These are phyloP conservation scores for Megalurothrips usitatus DNA, from an alignment of 2,888 invertebrate species.

Conservation along the genomic window DNA sequence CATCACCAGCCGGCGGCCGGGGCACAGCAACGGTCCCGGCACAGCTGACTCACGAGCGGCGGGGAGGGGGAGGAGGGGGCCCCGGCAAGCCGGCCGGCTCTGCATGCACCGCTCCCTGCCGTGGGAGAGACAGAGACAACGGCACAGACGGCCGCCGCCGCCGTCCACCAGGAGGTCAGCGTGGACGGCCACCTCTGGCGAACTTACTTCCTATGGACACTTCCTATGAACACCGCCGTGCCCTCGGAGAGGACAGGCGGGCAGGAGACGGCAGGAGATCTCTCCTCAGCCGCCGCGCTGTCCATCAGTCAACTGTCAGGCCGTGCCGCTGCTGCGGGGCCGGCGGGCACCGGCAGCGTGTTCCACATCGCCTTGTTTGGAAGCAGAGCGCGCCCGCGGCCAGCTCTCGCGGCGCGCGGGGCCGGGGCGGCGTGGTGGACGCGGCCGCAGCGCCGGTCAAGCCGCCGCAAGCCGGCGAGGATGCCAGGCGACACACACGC, in stretches of 20 bases:
- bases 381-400: not conserved
- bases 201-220: no score
- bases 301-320: constrained; percentile 16
- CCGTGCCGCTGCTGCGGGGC: not conserved
- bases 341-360: not conserved
- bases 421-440: not conserved
- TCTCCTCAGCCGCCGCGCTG: not conserved
- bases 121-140: not conserved
- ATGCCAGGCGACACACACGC: no score
- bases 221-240: not conserved
- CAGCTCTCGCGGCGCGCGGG: not conserved
- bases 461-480: no score
- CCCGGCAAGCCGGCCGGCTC: not conserved
- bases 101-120: no score
- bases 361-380: constrained; percentile 24
- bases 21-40: not conserved
- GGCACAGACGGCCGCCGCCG: no score
- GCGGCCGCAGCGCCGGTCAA: no score
- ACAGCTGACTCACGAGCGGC: not conserved
- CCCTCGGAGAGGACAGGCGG: no score
- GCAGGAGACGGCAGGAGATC: no score
- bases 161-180: no score
- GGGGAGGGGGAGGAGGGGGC: not conserved
- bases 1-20: not conserved
- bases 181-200: not conserved